Evolutionary conservation across 2,888 invertebrate species (phyloP).

Genomic region (Chrysomela aeneicollis): DNA sequence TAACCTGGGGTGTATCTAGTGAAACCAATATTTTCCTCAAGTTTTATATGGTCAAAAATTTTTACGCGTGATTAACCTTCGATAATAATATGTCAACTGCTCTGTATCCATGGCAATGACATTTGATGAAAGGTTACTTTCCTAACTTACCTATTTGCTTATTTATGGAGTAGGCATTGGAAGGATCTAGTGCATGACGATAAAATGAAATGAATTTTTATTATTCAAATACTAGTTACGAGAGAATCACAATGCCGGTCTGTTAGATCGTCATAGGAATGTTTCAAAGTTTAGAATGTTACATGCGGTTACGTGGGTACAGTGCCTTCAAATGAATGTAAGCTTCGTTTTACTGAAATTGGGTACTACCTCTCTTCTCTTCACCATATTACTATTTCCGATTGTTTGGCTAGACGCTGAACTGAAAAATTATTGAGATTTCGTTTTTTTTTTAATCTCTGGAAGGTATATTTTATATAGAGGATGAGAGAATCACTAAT

Average conservation of each 20-base stretch:
- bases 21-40: neutral
- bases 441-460: too few species aligned
- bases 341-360: too few species aligned
- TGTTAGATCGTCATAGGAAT: too few species aligned
- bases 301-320: too few species aligned
- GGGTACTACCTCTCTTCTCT: neutral
- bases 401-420: neutral
- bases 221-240: neutral
- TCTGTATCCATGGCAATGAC: slow-evolving; percentile 2
- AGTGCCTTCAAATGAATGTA: too few species aligned
- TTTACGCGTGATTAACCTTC: neutral
- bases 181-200: neutral
- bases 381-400: neutral
- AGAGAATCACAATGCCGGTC: too few species aligned
- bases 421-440: too few species aligned
- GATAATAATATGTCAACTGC: neutral
- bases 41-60: neutral
- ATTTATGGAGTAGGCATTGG: neutral
- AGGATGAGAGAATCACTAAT: too few species aligned
- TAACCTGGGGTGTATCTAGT: too few species aligned
- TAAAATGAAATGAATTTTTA: neutral
- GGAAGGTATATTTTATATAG: too few species aligned
- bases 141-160: neutral
- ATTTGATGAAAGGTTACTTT: slow-evolving; percentile 4
- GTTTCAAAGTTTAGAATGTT: too few species aligned